These are phyloP conservation scores for Glandiceps talaboti DNA, from an alignment of 53 echinoderm and acorn worm genomes.

Conservation along the genomic window DNA sequence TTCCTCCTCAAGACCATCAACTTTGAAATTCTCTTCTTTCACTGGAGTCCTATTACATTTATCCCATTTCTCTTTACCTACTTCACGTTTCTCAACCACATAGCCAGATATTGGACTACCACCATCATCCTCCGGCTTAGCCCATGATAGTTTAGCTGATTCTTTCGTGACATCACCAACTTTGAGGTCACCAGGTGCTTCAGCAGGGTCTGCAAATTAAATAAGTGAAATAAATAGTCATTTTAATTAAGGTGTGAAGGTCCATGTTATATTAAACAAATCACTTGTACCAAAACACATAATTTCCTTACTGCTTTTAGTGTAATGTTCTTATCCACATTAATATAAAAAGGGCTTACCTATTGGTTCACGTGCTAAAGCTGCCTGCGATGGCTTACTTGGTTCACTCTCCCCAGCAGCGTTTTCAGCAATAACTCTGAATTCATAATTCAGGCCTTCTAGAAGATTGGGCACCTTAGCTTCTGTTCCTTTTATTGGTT, in stretches of 20 bases:
- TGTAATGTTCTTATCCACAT: too few species aligned
- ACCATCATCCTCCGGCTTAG: slow-evolving; percentile 67
- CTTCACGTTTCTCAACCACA: slow-evolving; percentile 84
- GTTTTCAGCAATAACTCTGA: slow-evolving; percentile 87
- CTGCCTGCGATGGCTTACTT: slow-evolving; percentile 61
- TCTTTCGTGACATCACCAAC: slow-evolving; percentile 82
- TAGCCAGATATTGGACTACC: slow-evolving; percentile 83
- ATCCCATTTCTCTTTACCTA: slow-evolving; percentile 74
- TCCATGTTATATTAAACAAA: too few species aligned
- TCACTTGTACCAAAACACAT: too few species aligned
- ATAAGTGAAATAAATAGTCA: too few species aligned
- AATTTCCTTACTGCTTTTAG: too few species aligned
- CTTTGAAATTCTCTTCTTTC: slow-evolving; percentile 69
- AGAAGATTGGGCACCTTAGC: slow-evolving; percentile 43
- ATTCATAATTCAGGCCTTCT: slow-evolving; percentile 65
- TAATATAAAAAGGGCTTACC: too few species aligned
- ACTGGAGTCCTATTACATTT: slow-evolving; percentile 74
- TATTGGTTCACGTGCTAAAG: slow-evolving; percentile 73
- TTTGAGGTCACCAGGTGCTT: slow-evolving; percentile 48
- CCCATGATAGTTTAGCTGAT: slow-evolving; percentile 48
- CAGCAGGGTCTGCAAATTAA: slow-evolving; percentile 81
- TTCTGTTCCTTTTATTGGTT: slow-evolving; percentile 40
- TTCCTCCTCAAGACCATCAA: slow-evolving; percentile 53
- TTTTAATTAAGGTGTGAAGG: too few species aligned
- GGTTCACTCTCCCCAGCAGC: slow-evolving; percentile 63